Conservation (phyloP, 2,888 invertebrate genomes). For the Eledona agricola region DNA sequence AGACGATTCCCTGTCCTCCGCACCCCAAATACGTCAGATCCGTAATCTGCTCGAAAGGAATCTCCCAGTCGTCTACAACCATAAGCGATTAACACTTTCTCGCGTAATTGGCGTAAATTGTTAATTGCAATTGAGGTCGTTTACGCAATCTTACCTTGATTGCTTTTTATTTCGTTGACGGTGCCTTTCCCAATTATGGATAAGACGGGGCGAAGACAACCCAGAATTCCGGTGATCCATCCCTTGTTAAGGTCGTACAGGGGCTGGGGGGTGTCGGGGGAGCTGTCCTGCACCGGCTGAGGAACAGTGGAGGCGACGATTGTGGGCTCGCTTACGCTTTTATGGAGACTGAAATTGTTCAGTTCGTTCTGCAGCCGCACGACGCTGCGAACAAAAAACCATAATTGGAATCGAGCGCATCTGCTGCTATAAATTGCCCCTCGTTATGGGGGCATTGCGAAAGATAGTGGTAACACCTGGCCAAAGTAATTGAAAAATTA, state of each 20-base stretch:
- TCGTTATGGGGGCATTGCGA: too few species aligned
- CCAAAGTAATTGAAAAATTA: too few species aligned
- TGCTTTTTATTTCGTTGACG: conserved; percentile 73
- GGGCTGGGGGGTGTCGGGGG: conserved; percentile 62
- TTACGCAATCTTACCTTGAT: conserved; percentile 63
- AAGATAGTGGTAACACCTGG: too few species aligned
- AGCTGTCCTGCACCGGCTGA: conserved; percentile 61
- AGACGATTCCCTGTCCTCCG: conserved; percentile 96
- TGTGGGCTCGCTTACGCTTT: conserved; percentile 53
- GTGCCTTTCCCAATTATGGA: conserved; percentile 85
- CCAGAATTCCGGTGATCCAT: conserved; percentile 86
- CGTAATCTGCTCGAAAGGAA: conserved; percentile 89
- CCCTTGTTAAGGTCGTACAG: conserved; percentile 67
- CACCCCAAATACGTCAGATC: conserved; percentile 92
- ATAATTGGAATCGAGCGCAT: too few species aligned
- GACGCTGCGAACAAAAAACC: conserved; percentile 66
- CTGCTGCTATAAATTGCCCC: too few species aligned
- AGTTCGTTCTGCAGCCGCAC: conserved; percentile 73
- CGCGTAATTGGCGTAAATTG: conserved; percentile 8
- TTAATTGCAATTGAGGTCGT: conserved; percentile 4
- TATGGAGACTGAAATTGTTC: conserved; percentile 64
- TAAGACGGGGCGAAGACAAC: conserved; percentile 88
- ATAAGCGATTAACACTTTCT: conserved; percentile 6
- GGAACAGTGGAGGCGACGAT: conserved; percentile 58
- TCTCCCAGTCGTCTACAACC: conserved; percentile 88